Conservation (phyloP, 2,797 vertebrate genomes). For the Mormyrops attenuatus region DNA sequence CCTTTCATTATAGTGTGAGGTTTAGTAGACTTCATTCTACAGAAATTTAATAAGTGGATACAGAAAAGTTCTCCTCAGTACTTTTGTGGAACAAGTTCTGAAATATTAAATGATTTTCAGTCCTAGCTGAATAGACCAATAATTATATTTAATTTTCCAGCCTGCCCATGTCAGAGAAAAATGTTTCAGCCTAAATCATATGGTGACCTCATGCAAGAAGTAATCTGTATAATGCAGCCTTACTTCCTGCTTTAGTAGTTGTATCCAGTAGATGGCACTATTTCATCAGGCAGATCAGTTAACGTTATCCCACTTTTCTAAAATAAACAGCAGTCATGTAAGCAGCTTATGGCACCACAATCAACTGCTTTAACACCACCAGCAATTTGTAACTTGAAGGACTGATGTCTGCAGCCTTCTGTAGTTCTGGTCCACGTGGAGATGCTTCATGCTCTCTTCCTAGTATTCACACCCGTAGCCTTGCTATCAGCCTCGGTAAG, state of each 20-base stretch:
- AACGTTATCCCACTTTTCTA: not conserved
- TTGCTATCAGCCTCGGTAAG: not conserved
- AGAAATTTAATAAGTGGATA: not conserved
- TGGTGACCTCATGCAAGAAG: not conserved
- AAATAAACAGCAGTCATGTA: not conserved
- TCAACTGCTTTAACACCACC: not conserved
- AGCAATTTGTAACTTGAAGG: not conserved
- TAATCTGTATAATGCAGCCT: not conserved
- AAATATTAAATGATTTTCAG: not conserved
- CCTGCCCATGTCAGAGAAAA: not conserved
- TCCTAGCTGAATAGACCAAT: not conserved
- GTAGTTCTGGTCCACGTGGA: not conserved
- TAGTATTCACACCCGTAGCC: not conserved
- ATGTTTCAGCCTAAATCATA: not conserved
- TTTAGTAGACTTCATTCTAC: not conserved
- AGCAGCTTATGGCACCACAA: not conserved
- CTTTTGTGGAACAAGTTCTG: not conserved
- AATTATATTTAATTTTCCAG: not conserved
- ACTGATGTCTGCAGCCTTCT: not conserved
- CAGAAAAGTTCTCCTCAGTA: not conserved
- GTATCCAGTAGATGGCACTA: constrained; percentile 16
- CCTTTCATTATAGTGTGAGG: not conserved
- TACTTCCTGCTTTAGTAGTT: not conserved
- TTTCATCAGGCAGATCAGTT: not conserved
- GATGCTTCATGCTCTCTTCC: not conserved